Conservation (phyloP, 2,888 invertebrate genomes). For the Calameuta pallipes region DNA sequence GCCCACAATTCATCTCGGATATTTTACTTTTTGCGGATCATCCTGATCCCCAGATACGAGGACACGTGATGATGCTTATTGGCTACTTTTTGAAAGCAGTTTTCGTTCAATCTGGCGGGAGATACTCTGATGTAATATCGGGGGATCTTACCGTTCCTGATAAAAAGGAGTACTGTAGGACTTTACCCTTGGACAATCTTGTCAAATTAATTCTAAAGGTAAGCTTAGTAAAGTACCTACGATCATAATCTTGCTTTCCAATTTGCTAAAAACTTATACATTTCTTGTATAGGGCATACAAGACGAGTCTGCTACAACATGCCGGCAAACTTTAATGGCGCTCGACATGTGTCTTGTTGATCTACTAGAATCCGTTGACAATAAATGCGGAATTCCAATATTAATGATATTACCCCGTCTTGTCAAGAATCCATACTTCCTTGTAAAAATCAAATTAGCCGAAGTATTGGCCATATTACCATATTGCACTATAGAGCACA, state of each 20-base stretch:
- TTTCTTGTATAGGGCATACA: conserved; percentile 72
- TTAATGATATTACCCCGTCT: conserved; percentile 74
- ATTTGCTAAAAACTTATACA: neutral
- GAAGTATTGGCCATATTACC: conserved; percentile 73
- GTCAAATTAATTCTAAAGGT: conserved; percentile 71
- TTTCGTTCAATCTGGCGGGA: conserved; percentile 69
- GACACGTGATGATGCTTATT: conserved; percentile 76
- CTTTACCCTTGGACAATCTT: conserved; percentile 67
- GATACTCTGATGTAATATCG: conserved; percentile 4
- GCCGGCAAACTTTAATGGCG: conserved; percentile 77
- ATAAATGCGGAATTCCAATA: conserved; percentile 69
- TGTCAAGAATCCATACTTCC: conserved; percentile 83
- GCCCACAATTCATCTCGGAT: conserved; percentile 76
- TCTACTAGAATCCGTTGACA: conserved; percentile 74
- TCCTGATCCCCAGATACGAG: conserved; percentile 85
- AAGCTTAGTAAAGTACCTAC: conserved; percentile 26
- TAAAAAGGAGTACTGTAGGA: conserved; percentile 59
- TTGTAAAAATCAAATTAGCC: conserved; percentile 81
- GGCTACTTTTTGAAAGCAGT: conserved; percentile 76
- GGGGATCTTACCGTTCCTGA: conserved; percentile 44
- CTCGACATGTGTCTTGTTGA: conserved; percentile 71
- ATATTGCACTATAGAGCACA: conserved; percentile 71
- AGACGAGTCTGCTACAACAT: conserved; percentile 81
- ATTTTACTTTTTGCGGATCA: conserved; percentile 78
- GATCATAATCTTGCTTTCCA: neutral